Percentiles rank a stretch among this genome's conserved stretches.
Evolutionary conservation across 2,113 vertebrate genomes (phyloP).

Genomic region (Ochotona princeps): DNA sequence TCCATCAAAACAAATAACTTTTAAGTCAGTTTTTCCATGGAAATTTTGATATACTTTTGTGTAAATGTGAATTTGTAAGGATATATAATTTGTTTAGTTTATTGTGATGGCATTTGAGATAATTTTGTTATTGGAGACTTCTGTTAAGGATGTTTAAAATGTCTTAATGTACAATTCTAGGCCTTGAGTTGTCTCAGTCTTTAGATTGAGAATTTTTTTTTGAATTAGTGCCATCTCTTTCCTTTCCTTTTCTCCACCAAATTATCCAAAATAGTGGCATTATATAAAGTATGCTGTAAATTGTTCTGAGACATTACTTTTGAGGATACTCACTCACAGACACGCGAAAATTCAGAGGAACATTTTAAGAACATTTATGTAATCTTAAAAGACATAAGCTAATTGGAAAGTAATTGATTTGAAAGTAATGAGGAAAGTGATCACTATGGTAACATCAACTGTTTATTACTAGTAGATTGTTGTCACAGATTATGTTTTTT

Average conservation of each 20-base stretch:
- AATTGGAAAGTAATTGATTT: constrained; percentile 10
- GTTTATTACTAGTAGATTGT: background rate
- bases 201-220: constrained; percentile 15
- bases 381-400: background rate
- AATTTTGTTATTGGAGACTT: background rate
- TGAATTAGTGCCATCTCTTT: background rate
- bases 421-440: background rate
- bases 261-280: background rate
- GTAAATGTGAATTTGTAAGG: background rate
- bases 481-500: constrained; percentile 19
- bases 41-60: background rate
- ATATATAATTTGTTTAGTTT: background rate
- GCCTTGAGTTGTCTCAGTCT: constrained; percentile 9
- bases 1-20: too few species aligned
- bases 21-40: too few species aligned
- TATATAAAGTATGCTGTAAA: background rate
- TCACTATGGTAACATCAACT: background rate
- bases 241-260: background rate
- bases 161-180: constrained; percentile 14
- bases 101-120: constrained; percentile 22
- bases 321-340: too few species aligned
- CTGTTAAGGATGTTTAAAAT: background rate
- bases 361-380: background rate
- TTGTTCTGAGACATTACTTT: background rate
- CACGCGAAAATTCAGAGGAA: background rate